Evolutionary conservation across 2,797 vertebrate genomes (phyloP).

Genomic region (Hippocampus kuda): DNA sequence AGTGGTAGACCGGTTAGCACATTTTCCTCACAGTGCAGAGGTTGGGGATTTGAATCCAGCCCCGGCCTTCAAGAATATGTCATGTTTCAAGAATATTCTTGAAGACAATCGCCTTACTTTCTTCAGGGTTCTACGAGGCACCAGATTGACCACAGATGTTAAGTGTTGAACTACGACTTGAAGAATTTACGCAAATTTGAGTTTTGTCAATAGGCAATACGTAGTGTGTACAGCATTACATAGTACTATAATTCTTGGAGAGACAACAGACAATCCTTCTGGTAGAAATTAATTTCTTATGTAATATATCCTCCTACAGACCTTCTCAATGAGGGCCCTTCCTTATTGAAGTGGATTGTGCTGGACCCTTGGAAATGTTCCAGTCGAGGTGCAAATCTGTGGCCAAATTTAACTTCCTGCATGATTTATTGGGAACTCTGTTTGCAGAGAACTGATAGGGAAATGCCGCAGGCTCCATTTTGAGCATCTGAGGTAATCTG

Average conservation of each 20-base stretch:
- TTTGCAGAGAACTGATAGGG: conserved; percentile 6
- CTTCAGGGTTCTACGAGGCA: background rate
- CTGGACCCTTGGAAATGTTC: conserved; percentile 19
- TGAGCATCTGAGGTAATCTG: conserved; percentile 16
- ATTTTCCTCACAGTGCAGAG: too few species aligned
- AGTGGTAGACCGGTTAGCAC: too few species aligned
- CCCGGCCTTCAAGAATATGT: too few species aligned
- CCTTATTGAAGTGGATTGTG: conserved; percentile 31
- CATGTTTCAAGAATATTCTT: too few species aligned
- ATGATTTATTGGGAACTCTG: conserved; percentile 10
- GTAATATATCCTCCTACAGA: conserved; percentile 51
- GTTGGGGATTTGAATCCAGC: too few species aligned
- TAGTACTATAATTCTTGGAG: conserved; percentile 10
- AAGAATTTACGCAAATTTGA: background rate
- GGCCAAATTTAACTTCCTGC: conserved; percentile 21
- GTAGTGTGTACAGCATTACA: background rate
- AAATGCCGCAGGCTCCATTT: conserved; percentile 30
- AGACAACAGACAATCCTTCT: conserved; percentile 1
- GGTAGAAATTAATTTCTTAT: conserved; percentile 37
- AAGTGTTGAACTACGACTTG: background rate
- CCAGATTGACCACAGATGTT: background rate
- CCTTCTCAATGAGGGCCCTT: conserved; percentile 24
- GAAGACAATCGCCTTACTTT: background rate
- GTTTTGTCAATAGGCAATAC: background rate
- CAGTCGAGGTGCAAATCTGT: conserved; percentile 24